Base-by-base conservation (phyloP, 2,888 invertebrate species). In the Heteropelma amictum region DNA sequence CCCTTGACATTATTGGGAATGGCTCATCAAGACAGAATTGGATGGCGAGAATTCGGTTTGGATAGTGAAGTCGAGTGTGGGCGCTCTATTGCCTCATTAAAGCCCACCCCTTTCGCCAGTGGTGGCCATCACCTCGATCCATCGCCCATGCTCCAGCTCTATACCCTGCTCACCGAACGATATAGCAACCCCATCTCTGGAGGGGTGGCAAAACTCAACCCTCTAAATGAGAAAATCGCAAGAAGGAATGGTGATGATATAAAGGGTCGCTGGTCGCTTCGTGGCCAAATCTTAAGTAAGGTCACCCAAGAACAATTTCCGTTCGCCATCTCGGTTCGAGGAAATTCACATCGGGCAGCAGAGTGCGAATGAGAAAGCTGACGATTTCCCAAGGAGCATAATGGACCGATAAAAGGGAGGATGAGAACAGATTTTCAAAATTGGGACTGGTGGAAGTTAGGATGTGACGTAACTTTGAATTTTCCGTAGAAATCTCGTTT, bases 241-340 rank as follows among this genome's bases (percentile, higher is more conserved):
- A 61, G 49, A 49, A 19, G 65, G 30, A 19, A 65, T 47, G 40
- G 54, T 33, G 38, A 61, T 30, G 38, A 21, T 14, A n/a, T 56
- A 28, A 67, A 71, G 71, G 75, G 61, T 71, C 40, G 56, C 49
- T 40, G 23, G 35, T 40, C 33, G 47, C 56, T 68, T 47, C 71
- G 71, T 42, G 67, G 70, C 81, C 78, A 81, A 81, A 80, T 83
- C 82, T 84, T 85, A 86, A 85, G 85, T 86, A 87, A 88, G 87
- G 86, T 87, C 88, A 87, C 84, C 86, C 83, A 85, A 68, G 40
- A 35, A 87, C 85, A 88, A 88, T 88, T 88, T 88, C 87, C 87
- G 87, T 87, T 85, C 84, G 86, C 87, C 87, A 87, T 88, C 84
- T 87, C 86, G 83, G 76, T 80, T 76, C 70, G 30, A 65, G 40